phyloP scores from a whole-genome alignment of 2,113 vertebrate species.

The Prionailurus viverrinus region DNA sequence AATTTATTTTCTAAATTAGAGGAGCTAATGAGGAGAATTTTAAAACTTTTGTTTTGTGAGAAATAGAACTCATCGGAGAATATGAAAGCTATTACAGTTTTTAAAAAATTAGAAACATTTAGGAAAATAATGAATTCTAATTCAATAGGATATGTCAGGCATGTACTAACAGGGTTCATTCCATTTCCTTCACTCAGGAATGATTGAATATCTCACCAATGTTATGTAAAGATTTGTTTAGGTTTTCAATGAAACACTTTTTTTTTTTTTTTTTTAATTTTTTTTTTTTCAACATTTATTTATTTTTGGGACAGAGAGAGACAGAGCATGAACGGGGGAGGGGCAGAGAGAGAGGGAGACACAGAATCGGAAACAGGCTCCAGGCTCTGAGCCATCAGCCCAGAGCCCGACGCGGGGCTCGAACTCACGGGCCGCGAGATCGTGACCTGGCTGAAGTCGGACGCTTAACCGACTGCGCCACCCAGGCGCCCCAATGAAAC shows the following conservation, averaged over 20 bases:
- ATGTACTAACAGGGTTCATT: background rate
- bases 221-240: background rate
- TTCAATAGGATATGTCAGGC: slow-evolving; percentile 11
- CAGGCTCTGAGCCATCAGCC: too few species aligned
- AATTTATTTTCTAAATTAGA: slow-evolving; percentile 55
- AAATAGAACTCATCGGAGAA: slow-evolving; percentile 37
- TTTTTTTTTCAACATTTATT: too few species aligned
- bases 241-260: background rate
- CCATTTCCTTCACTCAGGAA: background rate
- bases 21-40: background rate
- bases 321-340: too few species aligned
- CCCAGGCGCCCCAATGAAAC: too few species aligned
- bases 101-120: slow-evolving; percentile 8
- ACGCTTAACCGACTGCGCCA: too few species aligned
- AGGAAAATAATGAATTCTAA: slow-evolving; percentile 56
- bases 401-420: too few species aligned
- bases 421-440: too few species aligned
- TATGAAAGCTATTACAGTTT: slow-evolving; percentile 29
- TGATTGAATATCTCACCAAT: background rate
- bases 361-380: too few species aligned
- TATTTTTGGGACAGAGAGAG: too few species aligned
- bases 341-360: too few species aligned
- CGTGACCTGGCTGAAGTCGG: too few species aligned
- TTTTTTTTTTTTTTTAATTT: too few species aligned
- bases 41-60: slow-evolving; percentile 48